Evolutionary conservation across 92 coral and sea anemone genomes (phyloP).

Genomic region (Parazoanthus atlanticus): DNA sequence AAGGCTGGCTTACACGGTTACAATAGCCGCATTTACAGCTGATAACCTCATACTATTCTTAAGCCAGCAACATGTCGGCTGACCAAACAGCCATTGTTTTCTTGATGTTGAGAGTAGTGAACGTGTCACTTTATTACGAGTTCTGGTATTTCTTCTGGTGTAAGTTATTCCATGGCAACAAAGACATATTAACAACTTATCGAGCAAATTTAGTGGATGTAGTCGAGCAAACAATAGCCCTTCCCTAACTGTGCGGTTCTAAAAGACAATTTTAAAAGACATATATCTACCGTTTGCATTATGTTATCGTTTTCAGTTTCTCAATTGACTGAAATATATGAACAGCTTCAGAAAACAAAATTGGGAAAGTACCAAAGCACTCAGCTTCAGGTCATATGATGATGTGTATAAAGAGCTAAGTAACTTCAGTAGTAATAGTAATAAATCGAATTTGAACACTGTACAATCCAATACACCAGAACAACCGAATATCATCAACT

Average conservation of each 20-base stretch:
- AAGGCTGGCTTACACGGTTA: neutral
- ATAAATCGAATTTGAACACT: no score
- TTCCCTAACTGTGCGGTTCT: neutral
- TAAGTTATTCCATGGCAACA: constrained; percentile 24
- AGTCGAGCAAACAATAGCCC: neutral
- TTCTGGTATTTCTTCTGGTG: constrained; percentile 39
- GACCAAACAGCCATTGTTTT: neutral
- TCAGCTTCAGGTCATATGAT: no score
- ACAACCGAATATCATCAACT: no score
- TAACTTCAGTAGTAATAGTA: no score
- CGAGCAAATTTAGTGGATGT: constrained; percentile 15
- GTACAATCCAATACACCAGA: no score
- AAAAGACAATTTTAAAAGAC: neutral
- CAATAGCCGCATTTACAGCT: constrained; percentile 29
- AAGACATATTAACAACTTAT: constrained; percentile 22
- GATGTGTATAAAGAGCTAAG: no score
- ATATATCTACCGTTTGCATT: neutral
- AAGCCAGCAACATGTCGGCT: neutral
- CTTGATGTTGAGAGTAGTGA: constrained; percentile 30
- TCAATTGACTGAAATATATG: no score
- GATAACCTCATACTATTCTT: constrained; percentile 17
- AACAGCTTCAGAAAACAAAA: no score
- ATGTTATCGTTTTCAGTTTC: no score
- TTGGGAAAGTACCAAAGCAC: no score
- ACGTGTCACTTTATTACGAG: constrained; percentile 19